Evolutionary conservation across 2,797 vertebrate genomes (phyloP).

Genomic region (Selene dorsalis): DNA sequence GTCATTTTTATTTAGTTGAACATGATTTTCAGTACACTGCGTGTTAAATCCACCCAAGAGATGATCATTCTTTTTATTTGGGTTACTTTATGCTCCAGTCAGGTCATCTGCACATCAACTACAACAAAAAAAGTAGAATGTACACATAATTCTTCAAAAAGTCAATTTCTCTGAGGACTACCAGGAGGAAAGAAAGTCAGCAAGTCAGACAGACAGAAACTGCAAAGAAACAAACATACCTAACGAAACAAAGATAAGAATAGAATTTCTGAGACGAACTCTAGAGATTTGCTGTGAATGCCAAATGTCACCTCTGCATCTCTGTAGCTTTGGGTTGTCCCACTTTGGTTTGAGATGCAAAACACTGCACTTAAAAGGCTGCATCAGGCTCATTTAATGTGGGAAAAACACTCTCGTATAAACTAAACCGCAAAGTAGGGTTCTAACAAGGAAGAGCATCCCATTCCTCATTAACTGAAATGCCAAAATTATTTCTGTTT

Average conservation of each 20-base stretch:
- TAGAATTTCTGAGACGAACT: conserved; percentile 64
- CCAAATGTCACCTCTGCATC: conserved; percentile 74
- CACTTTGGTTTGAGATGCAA: conserved; percentile 69
- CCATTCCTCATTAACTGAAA: conserved; percentile 6
- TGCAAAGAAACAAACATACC: conserved; percentile 55
- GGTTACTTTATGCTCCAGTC: background rate
- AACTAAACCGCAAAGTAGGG: conserved; percentile 27
- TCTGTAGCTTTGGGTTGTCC: conserved; percentile 68
- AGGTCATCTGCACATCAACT: background rate
- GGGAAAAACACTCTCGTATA: background rate
- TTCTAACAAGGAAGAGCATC: conserved; percentile 2
- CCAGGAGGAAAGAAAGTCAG: conserved; percentile 33
- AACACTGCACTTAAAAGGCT: conserved; percentile 48
- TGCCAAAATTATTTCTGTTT: conserved; percentile 13
- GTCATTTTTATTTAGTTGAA: background rate
- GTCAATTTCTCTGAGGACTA: conserved; percentile 31
- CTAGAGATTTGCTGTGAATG: conserved; percentile 75
- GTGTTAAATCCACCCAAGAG: background rate
- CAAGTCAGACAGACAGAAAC: conserved; percentile 24
- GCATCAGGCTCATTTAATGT: conserved; percentile 41
- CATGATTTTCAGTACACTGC: background rate
- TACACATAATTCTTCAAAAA: conserved; percentile 4
- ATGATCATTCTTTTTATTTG: background rate
- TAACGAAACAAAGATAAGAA: conserved; percentile 65
- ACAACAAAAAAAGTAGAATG: background rate